phyloP scores from a whole-genome alignment of 1,140 invertebrate species.

The Zelostemma sp. region DNA sequence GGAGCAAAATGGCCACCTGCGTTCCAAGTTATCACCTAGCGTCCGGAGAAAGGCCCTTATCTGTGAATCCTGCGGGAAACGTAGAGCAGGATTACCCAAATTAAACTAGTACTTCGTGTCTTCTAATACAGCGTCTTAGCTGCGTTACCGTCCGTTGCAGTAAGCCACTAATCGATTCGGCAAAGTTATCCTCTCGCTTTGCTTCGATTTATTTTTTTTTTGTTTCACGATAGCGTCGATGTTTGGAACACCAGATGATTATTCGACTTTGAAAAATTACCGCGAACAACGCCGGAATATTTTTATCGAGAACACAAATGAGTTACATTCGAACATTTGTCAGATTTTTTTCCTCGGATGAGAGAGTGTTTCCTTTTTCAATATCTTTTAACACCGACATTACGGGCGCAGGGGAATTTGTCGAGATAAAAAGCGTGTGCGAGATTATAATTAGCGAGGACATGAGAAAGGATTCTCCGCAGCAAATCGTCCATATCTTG shows the following conservation, averaged over 20 bases:
- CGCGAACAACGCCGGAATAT: no score
- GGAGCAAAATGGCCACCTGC: conserved; percentile 12
- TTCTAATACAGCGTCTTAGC: conserved; percentile 15
- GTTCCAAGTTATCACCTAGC: conserved; percentile 15
- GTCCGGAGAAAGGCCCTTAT: conserved; percentile 14
- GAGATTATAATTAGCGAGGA: conserved; percentile 46
- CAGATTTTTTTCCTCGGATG: not conserved
- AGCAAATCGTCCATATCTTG: conserved; percentile 53
- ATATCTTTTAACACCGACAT: not conserved
- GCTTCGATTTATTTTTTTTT: no score
- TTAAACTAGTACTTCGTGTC: conserved; percentile 15
- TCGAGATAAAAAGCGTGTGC: not conserved
- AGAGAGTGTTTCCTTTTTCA: not conserved
- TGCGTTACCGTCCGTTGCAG: not conserved
- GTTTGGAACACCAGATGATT: no score
- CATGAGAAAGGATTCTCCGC: conserved; percentile 31
- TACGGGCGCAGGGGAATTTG: not conserved
- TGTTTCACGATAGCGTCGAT: no score
- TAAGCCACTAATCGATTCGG: no score
- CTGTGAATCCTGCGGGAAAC: conserved; percentile 14
- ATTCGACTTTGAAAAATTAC: no score
- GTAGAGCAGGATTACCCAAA: conserved; percentile 16
- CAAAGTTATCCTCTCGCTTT: no score
- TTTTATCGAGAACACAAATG: no score
- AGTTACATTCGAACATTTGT: no score